Evolutionary conservation across 2,888 invertebrate genomes (phyloP).

Genomic region (Erannis defoliaria): DNA sequence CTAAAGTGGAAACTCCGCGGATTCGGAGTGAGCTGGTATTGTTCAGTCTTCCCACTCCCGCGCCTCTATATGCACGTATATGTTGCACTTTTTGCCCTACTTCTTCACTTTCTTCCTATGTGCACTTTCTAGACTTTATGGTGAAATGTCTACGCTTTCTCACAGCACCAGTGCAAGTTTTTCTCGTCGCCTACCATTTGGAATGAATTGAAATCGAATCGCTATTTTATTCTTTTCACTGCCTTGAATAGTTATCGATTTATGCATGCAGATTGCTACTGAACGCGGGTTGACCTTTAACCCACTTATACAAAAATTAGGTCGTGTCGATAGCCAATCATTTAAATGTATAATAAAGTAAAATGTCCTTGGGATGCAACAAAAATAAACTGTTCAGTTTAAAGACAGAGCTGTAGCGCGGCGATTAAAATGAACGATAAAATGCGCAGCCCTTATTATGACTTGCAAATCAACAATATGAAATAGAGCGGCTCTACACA

Average conservation of each 20-base stretch:
- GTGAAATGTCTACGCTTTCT: conserved; percentile 84
- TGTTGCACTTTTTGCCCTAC: conserved; percentile 78
- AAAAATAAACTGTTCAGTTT: conserved; percentile 10
- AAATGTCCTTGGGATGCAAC: conserved; percentile 36
- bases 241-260: conserved; percentile 36
- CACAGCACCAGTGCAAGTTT: conserved; percentile 84
- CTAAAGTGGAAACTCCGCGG: conserved; percentile 71
- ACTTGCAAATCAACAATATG: neutral
- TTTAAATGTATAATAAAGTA: conserved; percentile 22
- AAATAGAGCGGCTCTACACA: conserved; percentile 33
- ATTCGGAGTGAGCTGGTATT: conserved; percentile 67
- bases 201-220: conserved; percentile 84
- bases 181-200: conserved; percentile 73
- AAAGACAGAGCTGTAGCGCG: too few relatives aligned
- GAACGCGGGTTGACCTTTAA: conserved; percentile 35
- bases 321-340: conserved; percentile 29
- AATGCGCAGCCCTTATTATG: conserved; percentile 8
- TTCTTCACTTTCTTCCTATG: conserved; percentile 85
- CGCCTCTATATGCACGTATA: conserved; percentile 57
- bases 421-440: too few relatives aligned
- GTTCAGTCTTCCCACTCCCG: conserved; percentile 64
- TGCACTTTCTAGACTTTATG: conserved; percentile 85
- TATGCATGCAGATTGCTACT: conserved; percentile 15
- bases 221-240: conserved; percentile 63
- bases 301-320: conserved; percentile 34